Evolutionary conservation across 2,113 vertebrate species (phyloP), one percentile per base, ranked within the genome.

Genomic region (Solea solea): DNA sequence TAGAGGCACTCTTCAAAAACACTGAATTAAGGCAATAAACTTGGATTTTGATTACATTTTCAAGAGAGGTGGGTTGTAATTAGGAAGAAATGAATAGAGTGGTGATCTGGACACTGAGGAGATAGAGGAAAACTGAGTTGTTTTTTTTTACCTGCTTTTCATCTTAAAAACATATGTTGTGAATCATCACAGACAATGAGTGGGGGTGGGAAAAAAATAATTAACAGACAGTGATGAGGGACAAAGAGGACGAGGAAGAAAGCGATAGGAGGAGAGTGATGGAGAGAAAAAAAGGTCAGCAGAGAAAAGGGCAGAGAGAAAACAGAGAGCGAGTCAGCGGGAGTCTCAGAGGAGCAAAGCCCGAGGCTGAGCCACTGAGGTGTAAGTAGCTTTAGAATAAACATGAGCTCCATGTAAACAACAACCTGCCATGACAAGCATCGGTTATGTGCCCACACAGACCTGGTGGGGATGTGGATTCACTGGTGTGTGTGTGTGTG

Each of bases 321-420:
- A 86, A 57, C 63, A 63, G 60, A 68, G 62, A 59, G 54, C 49
- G 53, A 90, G 72, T 85, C 82, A 86, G 88, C 64, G 25, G 84
- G 83, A 87, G 85, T 72, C 86, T 81, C 76, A 83, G 80, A 77
- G 76, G 68, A 86, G 62, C 42, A 27, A 65, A 82, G 83, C 91
- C 85, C 4, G 65, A 81, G 86, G 89, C 88, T 57, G 69, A 89
- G 73, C 74, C 78, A 84, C 39, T 81, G 82, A 90, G 78, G 81
- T 86, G 85, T 74, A 86, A 82, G 88, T 5, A 82, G 84, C 81
- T 84, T 80, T 56, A 84, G 88, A 90, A 91, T 90, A 91, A 91
- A 92, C 91, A 92, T 90, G 83, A 90, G 90, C 81, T 84, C 72
- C 84, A 86, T 84, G 88, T 85, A 86, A 91, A 89, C 90, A 91